A percentile compares a stretch with the other conserved stretches of the same genome.
phyloP scores from a whole-genome alignment of 2,888 invertebrate genomes.

The Notodonta ziczac region DNA sequence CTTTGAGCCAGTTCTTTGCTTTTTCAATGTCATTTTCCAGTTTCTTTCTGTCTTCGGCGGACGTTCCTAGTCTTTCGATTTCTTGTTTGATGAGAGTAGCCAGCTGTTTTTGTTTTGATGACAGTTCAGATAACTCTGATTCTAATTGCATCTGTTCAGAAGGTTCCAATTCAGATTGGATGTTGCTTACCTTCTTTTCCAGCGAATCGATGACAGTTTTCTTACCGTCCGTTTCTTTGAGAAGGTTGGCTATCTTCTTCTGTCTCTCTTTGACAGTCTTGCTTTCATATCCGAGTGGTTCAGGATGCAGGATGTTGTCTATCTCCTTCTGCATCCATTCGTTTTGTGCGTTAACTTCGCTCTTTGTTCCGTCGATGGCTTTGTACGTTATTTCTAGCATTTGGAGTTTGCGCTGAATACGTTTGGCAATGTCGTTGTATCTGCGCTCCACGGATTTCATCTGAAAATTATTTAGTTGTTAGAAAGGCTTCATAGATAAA shows the following conservation, averaged over 20 bases:
- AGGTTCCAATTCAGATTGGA: slow-evolving; percentile 93
- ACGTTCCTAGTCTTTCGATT: slow-evolving; percentile 88
- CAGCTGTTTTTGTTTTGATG: slow-evolving; percentile 90
- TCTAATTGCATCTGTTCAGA: slow-evolving; percentile 93
- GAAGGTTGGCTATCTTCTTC: slow-evolving; percentile 88
- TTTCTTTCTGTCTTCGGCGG: slow-evolving; percentile 89
- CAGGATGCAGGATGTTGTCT: slow-evolving; percentile 86
- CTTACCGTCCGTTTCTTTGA: slow-evolving; percentile 94
- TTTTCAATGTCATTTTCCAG: slow-evolving; percentile 92
- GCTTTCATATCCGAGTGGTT: slow-evolving; percentile 90
- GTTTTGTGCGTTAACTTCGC: slow-evolving; percentile 91
- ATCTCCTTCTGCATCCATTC: slow-evolving; percentile 92
- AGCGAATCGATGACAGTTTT: slow-evolving; percentile 92
- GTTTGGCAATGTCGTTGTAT: slow-evolving; percentile 92
- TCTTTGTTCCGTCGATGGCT: slow-evolving; percentile 91
- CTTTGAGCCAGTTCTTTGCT: slow-evolving; percentile 92
- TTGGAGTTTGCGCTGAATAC: slow-evolving; percentile 93
- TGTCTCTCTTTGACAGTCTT: slow-evolving; percentile 90
- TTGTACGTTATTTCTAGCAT: slow-evolving; percentile 93
- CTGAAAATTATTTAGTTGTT: slow-evolving; percentile 52
- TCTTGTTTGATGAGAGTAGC: slow-evolving; percentile 89
- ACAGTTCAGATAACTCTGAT: slow-evolving; percentile 88
- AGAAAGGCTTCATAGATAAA: background rate
- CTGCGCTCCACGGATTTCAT: slow-evolving; percentile 93
- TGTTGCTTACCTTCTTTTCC: slow-evolving; percentile 92